Conservation (phyloP, 2,797 vertebrate genomes). For the Sebastes glaucus region DNA sequence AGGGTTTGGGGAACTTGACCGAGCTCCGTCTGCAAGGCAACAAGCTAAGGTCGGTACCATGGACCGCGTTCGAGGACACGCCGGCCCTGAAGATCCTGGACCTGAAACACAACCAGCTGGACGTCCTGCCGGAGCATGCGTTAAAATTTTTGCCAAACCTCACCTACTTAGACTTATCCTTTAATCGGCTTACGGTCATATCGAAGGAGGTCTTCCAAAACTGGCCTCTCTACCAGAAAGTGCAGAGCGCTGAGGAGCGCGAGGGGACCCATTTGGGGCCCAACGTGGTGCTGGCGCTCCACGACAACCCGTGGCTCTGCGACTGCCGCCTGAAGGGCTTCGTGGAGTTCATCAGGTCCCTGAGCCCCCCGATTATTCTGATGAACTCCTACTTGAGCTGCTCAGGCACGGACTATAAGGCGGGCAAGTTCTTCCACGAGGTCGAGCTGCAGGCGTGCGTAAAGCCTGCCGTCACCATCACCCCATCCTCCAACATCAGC, state of each 20-base stretch:
- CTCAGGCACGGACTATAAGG: constrained; percentile 84
- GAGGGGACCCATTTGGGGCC: constrained; percentile 46
- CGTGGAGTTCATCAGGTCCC: constrained; percentile 86
- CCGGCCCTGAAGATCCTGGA: constrained; percentile 88
- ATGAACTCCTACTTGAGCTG: constrained; percentile 95
- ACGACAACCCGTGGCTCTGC: constrained; percentile 92
- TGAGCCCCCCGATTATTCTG: constrained; percentile 88
- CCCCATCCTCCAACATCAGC: constrained; percentile 80
- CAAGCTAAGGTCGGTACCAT: constrained; percentile 89
- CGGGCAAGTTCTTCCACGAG: constrained; percentile 89
- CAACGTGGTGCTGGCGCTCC: constrained; percentile 87
- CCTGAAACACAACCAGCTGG: constrained; percentile 91
- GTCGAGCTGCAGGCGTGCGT: constrained; percentile 85
- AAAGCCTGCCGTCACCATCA: constrained; percentile 84
- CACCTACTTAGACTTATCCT: constrained; percentile 94
- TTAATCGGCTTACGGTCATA: constrained; percentile 91
- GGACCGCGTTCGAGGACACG: constrained; percentile 91
- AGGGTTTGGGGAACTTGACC: constrained; percentile 84
- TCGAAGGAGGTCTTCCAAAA: constrained; percentile 92
- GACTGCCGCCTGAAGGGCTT: constrained; percentile 92
- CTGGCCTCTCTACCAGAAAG: constrained; percentile 89
- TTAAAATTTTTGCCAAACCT: constrained; percentile 87
- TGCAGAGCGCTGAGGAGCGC: constrained; percentile 60
- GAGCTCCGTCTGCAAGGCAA: constrained; percentile 94
- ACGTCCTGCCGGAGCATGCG: constrained; percentile 90